Conservation (phyloP, 2,113 vertebrate genomes). For the Haemorhous mexicanus region DNA sequence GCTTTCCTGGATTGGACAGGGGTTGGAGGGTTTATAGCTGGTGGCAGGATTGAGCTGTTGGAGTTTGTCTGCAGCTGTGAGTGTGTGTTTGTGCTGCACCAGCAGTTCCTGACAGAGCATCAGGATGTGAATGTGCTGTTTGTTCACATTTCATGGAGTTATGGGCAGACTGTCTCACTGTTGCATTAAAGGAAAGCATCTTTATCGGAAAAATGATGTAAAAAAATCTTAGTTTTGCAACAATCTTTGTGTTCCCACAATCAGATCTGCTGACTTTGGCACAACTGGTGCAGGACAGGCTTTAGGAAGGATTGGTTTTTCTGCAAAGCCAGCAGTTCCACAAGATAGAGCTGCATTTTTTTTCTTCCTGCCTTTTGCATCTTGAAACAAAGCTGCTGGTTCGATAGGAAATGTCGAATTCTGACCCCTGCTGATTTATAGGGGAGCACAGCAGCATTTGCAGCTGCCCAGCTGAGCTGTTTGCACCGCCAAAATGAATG, state of each 20-base stretch:
- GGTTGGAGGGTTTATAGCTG: not conserved
- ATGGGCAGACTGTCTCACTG: not conserved
- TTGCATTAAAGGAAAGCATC: conserved; percentile 2
- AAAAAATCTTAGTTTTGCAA: not conserved
- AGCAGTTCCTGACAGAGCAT: conserved; percentile 22
- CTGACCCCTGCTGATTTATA: not conserved
- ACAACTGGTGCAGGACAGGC: not conserved
- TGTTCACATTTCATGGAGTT: conserved; percentile 10
- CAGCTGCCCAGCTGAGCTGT: not conserved
- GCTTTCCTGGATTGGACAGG: not conserved
- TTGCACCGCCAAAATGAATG: not conserved
- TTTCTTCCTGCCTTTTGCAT: not conserved
- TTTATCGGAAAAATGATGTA: conserved; percentile 12
- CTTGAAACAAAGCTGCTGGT: conserved; percentile 8
- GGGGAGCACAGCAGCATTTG: not conserved
- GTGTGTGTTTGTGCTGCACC: conserved; percentile 10
- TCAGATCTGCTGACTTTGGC: conserved; percentile 11
- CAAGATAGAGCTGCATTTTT: not conserved
- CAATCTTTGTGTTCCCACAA: not conserved
- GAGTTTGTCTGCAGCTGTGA: conserved; percentile 19
- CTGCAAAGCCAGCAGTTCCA: conserved; percentile 16
- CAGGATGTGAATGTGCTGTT: conserved; percentile 33
- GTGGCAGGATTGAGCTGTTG: not conserved
- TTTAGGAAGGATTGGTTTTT: not conserved
- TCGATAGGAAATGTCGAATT: not conserved